These are phyloP conservation scores for human DNA, from an alignment of 2,113 vertebrate species.

Conservation along the genomic window DNA sequence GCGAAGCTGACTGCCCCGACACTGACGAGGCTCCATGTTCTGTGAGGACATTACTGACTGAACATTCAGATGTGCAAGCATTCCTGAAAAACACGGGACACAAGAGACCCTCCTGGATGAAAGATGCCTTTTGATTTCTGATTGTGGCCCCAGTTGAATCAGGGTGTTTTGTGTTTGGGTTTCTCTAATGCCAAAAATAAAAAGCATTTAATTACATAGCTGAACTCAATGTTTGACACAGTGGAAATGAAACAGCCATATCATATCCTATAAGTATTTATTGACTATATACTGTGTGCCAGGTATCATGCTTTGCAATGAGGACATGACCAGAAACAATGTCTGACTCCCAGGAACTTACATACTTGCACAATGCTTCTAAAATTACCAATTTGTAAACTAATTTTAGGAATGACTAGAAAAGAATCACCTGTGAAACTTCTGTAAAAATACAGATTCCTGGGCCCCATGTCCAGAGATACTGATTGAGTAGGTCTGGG, in stretches of 20 bases:
- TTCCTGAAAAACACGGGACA: background rate
- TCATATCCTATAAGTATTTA: background rate
- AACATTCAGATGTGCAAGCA: background rate
- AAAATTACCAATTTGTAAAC: background rate
- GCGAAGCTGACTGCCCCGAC: background rate
- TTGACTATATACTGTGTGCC: background rate
- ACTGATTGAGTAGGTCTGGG: background rate
- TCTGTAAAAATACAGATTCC: background rate
- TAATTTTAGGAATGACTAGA: background rate
- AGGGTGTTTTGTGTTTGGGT: background rate
- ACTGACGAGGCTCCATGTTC: accelerated
- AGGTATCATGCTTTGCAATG: background rate
- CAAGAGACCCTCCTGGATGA: background rate
- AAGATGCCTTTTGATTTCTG: background rate
- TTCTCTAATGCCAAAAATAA: background rate
- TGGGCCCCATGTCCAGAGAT: background rate
- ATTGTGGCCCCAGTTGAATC: background rate
- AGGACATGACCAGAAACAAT: background rate
- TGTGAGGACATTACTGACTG: background rate
- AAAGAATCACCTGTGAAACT: background rate
- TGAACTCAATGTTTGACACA: background rate
- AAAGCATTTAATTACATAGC: background rate
- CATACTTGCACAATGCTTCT: background rate
- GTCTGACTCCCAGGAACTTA: background rate
- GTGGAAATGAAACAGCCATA: background rate